Evolutionary conservation across 2,797 vertebrate species (phyloP).

Genomic region (Crenichthys baileyi): DNA sequence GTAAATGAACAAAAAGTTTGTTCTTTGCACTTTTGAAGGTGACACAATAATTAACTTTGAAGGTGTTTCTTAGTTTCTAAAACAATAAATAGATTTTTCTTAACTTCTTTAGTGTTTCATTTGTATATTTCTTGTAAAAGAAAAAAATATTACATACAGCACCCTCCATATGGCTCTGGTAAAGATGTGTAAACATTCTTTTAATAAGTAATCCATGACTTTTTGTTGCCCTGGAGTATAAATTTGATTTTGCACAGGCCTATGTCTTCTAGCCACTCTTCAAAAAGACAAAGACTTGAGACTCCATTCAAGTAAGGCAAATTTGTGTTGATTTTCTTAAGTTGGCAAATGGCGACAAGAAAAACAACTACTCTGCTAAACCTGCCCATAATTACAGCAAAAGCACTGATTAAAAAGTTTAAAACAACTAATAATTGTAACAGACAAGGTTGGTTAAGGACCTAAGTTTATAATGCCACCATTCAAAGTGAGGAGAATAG

Average conservation of each 20-base stretch:
- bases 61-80: not conserved
- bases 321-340: not conserved
- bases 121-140: not conserved
- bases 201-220: not conserved
- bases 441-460: not conserved
- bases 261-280: not conserved
- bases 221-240: not conserved
- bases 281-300: not conserved
- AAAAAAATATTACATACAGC: not conserved
- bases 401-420: not conserved
- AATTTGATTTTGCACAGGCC: not conserved
- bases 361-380: not conserved
- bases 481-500: not conserved
- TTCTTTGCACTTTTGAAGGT: constrained; percentile 58
- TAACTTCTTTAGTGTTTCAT: not conserved
- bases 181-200: not conserved
- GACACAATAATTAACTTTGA: constrained; percentile 24
- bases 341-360: not conserved
- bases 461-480: no score
- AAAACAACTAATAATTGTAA: not conserved
- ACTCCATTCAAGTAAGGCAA: not conserved
- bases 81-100: not conserved
- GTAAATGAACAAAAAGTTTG: constrained; percentile 67
- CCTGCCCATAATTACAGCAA: not conserved
- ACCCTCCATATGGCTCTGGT: not conserved